These are phyloP conservation scores for Bombylius major DNA, from an alignment of 2,888 invertebrate species.

Conservation along the genomic window DNA sequence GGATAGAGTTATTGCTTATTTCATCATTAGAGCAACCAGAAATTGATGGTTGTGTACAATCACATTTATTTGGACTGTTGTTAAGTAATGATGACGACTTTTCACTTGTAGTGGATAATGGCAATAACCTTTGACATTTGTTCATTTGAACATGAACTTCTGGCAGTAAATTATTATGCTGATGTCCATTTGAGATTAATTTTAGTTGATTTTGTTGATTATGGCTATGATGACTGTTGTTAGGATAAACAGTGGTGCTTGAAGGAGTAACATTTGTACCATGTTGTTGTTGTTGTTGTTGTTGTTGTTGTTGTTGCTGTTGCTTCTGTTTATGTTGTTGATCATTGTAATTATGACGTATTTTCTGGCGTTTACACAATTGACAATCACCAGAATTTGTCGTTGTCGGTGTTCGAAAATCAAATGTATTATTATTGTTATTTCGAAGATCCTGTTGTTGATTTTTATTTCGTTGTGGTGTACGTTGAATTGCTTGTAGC, in stretches of 20 bases:
- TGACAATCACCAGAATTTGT: constrained; percentile 26
- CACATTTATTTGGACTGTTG: neutral
- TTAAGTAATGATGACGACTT: neutral
- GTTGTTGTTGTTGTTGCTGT: neutral
- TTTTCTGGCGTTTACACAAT: constrained; percentile 37
- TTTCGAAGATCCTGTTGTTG: constrained; percentile 26
- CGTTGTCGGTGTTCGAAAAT: constrained; percentile 4
- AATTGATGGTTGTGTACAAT: neutral
- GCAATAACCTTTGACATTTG: neutral
- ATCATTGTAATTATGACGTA: constrained; percentile 27
- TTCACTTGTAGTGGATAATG: neutral
- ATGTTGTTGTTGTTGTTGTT: neutral
- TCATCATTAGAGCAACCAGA: neutral
- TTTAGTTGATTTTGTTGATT: too few species aligned
- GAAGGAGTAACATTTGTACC: neutral
- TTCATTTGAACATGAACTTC: neutral
- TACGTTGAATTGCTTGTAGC: constrained; percentile 44
- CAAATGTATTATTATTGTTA: constrained; percentile 26
- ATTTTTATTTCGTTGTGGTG: constrained; percentile 35
- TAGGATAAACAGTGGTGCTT: too few species aligned
- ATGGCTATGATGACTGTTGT: too few species aligned
- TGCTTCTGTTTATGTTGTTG: neutral
- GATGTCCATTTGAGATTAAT: neutral
- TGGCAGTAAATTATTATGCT: too few species aligned
- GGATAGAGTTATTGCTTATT: neutral